A percentile compares a stretch with the other conserved stretches of the same genome.
These are phyloP conservation scores for Ptycholaimellus sp. DNA, from an alignment of 2,888 invertebrate species.

Conservation along the genomic window DNA sequence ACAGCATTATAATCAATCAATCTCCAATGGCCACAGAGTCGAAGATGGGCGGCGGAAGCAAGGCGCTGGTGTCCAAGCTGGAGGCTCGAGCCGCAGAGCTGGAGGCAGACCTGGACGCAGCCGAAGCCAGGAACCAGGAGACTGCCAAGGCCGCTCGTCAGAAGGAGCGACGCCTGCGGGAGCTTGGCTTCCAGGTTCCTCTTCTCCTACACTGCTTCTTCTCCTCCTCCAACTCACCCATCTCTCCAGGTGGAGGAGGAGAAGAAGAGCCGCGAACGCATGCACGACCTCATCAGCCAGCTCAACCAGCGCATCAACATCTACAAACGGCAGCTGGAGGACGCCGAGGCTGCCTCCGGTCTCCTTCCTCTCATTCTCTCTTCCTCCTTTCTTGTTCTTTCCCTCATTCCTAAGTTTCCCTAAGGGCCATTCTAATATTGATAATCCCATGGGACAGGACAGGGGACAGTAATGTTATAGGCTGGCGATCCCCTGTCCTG, in stretches of 20 bases:
- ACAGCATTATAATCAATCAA: no score
- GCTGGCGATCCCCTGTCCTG: no score
- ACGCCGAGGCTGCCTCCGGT: no score
- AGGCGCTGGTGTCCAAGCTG: constrained; percentile 45
- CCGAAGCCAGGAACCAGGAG: constrained; percentile 30
- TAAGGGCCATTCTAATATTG: no score
- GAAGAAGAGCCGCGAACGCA: constrained; percentile 96
- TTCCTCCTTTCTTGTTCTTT: no score
- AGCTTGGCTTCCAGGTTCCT: constrained; percentile 27
- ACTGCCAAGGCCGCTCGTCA: constrained; percentile 33
- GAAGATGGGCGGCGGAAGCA: no score
- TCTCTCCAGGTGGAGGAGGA: constrained; percentile 58
- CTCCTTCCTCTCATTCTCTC: no score
- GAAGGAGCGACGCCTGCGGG: constrained; percentile 32
- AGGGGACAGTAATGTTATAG: no score
- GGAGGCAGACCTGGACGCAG: constrained; percentile 15
- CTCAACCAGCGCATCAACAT: constrained; percentile 35
- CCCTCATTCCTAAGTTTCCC: no score
- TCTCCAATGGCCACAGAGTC: no score
- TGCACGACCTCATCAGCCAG: constrained; percentile 96
- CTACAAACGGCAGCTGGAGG: constrained; percentile 34
- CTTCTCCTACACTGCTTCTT: background rate
- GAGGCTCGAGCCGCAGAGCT: constrained; percentile 15
- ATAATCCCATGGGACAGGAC: no score
- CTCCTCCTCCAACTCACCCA: background rate